Conservation (phyloP, 2,888 invertebrate species). For the Agrotis segetum region DNA sequence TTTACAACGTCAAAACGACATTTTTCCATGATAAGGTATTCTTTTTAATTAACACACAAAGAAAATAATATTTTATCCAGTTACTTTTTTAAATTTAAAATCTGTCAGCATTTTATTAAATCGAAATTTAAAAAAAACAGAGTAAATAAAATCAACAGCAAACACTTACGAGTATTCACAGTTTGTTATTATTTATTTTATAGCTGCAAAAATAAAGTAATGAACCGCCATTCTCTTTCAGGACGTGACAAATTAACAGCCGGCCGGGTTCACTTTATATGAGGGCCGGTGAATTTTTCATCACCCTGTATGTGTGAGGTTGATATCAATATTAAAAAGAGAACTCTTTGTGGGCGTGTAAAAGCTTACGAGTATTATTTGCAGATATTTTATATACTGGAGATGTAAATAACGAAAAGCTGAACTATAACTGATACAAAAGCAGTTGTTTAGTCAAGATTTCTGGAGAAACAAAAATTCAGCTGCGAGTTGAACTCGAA, state of each 20-base stretch:
- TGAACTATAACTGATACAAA: background rate
- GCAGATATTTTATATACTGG: background rate
- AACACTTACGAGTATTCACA: background rate
- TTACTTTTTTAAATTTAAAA: too few species aligned
- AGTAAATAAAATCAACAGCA: slow-evolving; percentile 12
- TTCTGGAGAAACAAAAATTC: too few species aligned
- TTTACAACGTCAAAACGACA: too few species aligned
- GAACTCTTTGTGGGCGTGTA: background rate
- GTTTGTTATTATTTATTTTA: slow-evolving; percentile 25
- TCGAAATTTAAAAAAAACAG: background rate
- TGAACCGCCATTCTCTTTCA: slow-evolving; percentile 30
- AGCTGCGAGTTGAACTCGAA: too few species aligned
- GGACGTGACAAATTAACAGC: slow-evolving; percentile 38
- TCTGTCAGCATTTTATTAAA: background rate
- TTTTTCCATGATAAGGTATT: too few species aligned
- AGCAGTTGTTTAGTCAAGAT: too few species aligned
- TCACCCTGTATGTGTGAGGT: slow-evolving; percentile 6
- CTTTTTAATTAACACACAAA: too few species aligned
- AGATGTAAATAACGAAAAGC: background rate
- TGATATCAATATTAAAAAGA: slow-evolving; percentile 34
- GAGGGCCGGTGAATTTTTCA: slow-evolving; percentile 37
- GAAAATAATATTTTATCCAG: too few species aligned
- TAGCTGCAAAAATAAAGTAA: slow-evolving; percentile 32
- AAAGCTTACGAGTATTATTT: slow-evolving; percentile 6
- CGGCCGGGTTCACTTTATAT: slow-evolving; percentile 15